Evolutionary conservation across 2,888 invertebrate species (phyloP).

Genomic region (Lapara coniferarum): DNA sequence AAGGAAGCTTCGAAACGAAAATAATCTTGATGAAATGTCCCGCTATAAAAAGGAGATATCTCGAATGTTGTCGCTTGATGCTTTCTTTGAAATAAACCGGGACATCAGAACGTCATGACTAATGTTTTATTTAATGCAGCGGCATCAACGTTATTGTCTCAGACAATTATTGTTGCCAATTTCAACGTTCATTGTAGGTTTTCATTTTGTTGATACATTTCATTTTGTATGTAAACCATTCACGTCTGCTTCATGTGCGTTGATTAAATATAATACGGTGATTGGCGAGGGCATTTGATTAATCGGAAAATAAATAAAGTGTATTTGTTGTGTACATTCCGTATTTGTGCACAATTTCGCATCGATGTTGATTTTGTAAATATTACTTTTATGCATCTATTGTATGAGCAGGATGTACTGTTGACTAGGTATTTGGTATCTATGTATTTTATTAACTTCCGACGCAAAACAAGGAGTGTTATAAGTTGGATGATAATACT

Average conservation of each 20-base stretch:
- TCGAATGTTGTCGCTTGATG: constrained; percentile 51
- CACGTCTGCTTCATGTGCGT: constrained; percentile 12
- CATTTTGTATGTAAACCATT: constrained; percentile 30
- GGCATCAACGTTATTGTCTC: constrained; percentile 60
- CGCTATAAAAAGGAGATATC: constrained; percentile 66
- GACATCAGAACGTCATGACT: constrained; percentile 54
- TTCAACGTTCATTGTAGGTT: constrained; percentile 32
- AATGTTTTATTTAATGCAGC: constrained; percentile 63
- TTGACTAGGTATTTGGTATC: not conserved
- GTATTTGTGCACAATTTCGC: constrained; percentile 20
- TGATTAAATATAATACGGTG: constrained; percentile 16
- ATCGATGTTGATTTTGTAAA: constrained; percentile 19
- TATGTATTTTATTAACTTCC: not conserved
- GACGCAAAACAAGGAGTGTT: no score
- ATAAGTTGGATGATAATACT: not conserved
- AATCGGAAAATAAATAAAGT: constrained; percentile 24
- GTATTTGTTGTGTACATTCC: constrained; percentile 15
- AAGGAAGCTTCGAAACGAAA: constrained; percentile 65
- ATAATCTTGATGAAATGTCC: constrained; percentile 77
- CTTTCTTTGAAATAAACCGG: constrained; percentile 59
- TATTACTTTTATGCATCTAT: constrained; percentile 5
- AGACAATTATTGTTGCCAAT: constrained; percentile 54
- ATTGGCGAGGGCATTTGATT: constrained; percentile 19
- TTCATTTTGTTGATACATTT: constrained; percentile 39
- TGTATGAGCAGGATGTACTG: not conserved